phyloP scores from a whole-genome alignment of 23 tunicate genomes.

The Trididemnum miniatum region DNA sequence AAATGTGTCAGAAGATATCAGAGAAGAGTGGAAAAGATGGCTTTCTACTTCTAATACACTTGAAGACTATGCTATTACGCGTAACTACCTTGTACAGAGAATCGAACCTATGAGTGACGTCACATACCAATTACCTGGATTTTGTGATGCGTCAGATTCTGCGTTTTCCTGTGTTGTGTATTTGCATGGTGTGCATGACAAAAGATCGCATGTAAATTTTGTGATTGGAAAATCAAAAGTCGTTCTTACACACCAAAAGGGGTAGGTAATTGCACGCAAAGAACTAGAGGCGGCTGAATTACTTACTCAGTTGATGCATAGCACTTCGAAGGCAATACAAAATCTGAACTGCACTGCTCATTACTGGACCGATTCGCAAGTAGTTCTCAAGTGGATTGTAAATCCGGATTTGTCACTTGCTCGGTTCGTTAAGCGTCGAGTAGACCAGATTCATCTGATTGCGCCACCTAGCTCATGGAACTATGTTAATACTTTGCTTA shows the following conservation, averaged over 20 bases:
- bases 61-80: not conserved
- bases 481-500: not conserved
- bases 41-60: not conserved
- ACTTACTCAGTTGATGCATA: not conserved
- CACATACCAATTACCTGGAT: constrained; percentile 10
- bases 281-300: not conserved
- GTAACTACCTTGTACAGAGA: not conserved
- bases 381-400: constrained; percentile 6
- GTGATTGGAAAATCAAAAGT: constrained; percentile 13
- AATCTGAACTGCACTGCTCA: not conserved
- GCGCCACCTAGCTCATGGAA: not conserved
- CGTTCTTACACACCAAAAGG: not conserved
- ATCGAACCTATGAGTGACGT: not conserved
- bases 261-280: not conserved
- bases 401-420: constrained; percentile 5
- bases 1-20: not conserved
- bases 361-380: not conserved
- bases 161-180: constrained; percentile 9
- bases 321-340: not conserved
- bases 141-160: constrained; percentile 13
- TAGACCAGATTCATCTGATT: not conserved
- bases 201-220: not conserved
- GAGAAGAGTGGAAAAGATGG: not conserved
- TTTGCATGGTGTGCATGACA: not conserved
- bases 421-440: not conserved